Conservation (phyloP, 2,113 vertebrate genomes). For the Laterallus jamaicensis region DNA sequence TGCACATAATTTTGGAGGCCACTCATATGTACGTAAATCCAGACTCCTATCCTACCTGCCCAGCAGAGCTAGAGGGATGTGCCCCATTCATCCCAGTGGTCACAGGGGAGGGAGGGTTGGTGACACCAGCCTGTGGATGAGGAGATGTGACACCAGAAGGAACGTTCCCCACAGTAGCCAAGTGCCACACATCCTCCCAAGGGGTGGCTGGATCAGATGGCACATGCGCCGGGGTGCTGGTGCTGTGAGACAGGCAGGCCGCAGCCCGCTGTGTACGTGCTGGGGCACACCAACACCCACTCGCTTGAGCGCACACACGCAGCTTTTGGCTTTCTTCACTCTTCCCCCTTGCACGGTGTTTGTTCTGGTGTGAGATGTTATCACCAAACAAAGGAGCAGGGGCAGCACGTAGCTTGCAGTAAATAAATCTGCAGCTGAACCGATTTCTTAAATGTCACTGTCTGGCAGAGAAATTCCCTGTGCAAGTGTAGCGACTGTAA, state of each 20-base stretch:
- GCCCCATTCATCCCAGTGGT: background rate
- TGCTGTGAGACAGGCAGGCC: background rate
- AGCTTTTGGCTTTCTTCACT: background rate
- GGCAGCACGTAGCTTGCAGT: background rate
- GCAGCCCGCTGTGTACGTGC: background rate
- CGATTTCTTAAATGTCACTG: background rate
- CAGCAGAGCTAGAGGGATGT: background rate
- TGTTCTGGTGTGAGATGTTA: background rate
- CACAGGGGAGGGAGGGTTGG: background rate
- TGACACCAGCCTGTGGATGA: background rate
- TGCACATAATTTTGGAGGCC: background rate
- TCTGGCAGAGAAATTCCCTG: background rate
- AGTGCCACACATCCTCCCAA: fast-evolving
- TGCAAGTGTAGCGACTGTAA: background rate
- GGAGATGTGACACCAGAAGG: background rate
- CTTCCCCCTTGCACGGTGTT: background rate
- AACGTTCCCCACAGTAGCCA: fast-evolving
- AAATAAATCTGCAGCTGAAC: background rate
- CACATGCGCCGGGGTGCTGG: fast-evolving
- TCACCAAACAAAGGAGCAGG: background rate
- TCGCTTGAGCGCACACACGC: fast-evolving
- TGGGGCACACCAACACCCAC: background rate
- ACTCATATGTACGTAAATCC: fast-evolving
- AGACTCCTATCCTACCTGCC: fast-evolving
- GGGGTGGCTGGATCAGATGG: fast-evolving